phyloP scores from a whole-genome alignment of 1,140 invertebrate species.

The Drosophila gunungcola region DNA sequence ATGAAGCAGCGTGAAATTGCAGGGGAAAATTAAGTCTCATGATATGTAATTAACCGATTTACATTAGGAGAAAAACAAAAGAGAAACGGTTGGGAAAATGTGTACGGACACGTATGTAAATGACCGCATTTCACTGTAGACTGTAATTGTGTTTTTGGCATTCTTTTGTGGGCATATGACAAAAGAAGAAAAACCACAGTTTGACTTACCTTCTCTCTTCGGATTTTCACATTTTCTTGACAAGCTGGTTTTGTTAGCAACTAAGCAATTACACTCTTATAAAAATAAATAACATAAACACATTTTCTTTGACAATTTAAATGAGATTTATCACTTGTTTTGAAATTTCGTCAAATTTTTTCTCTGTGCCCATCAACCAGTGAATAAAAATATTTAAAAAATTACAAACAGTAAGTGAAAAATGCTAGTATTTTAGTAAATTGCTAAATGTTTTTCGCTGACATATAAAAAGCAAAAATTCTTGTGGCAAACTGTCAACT shows the following conservation, averaged over 20 bases:
- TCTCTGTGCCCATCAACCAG: too few species aligned
- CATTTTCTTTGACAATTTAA: too few species aligned
- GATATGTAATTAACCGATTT: conserved; percentile 57
- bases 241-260: not conserved
- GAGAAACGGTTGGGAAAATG: not conserved
- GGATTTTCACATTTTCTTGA: conserved; percentile 1
- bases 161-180: conserved; percentile 36
- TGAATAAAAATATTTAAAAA: too few species aligned
- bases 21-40: conserved; percentile 19
- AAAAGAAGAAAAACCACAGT: not conserved
- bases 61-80: conserved; percentile 20
- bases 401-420: too few species aligned
- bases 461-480: conserved; percentile 4
- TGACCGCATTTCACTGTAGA: conserved; percentile 31
- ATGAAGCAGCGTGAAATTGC: conserved; percentile 7
- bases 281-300: too few species aligned
- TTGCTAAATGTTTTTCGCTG: conserved; percentile 24
- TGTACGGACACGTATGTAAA: conserved; percentile 1
- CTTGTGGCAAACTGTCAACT: conserved; percentile 15
- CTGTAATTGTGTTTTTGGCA: conserved; percentile 46
- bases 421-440: conserved; percentile 16
- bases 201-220: too few species aligned
- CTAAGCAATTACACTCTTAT: not conserved
- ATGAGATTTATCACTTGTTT: too few species aligned
- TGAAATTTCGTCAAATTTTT: conserved; percentile 16